These are phyloP conservation scores for Pachyseris speciosa DNA, from an alignment of 64 coral and sea anemone species.

Conservation along the genomic window DNA sequence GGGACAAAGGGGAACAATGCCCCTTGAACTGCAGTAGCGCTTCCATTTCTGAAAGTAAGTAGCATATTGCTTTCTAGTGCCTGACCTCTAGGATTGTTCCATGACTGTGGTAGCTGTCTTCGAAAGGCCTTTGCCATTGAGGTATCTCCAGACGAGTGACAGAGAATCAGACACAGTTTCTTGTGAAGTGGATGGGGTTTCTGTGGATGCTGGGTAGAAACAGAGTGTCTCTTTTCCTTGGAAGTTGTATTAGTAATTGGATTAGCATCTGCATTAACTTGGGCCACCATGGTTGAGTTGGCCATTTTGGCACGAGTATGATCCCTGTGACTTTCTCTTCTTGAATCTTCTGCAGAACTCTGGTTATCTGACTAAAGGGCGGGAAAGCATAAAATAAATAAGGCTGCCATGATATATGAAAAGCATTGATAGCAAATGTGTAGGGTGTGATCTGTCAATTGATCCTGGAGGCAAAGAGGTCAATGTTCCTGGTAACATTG, in stretches of 20 bases:
- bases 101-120: constrained; percentile 45
- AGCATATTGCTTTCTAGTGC: constrained; percentile 42
- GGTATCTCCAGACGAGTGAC: constrained; percentile 43
- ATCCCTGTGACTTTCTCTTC: constrained; percentile 38
- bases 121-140: constrained; percentile 44
- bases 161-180: constrained; percentile 4
- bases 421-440: constrained; percentile 12
- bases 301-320: constrained; percentile 44
- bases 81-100: constrained; percentile 21
- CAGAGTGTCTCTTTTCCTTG: constrained; percentile 32
- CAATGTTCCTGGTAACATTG: constrained; percentile 9
- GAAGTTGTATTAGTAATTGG: constrained; percentile 9
- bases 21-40: constrained; percentile 4
- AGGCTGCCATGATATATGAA: constrained; percentile 12
- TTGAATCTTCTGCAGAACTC: constrained; percentile 19
- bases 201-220: background rate
- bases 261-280: background rate
- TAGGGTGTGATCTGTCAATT: background rate
- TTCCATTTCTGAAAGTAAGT: constrained; percentile 35
- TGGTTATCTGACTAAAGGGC: constrained; percentile 25
- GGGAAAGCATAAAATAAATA: constrained; percentile 46
- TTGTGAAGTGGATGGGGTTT: constrained; percentile 24
- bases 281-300: constrained; percentile 58
- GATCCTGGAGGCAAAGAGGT: constrained; percentile 49
- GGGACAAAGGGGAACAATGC: constrained; percentile 37